Evolutionary conservation across 2,888 invertebrate species (phyloP).

Genomic region (Escarpia spicata): DNA sequence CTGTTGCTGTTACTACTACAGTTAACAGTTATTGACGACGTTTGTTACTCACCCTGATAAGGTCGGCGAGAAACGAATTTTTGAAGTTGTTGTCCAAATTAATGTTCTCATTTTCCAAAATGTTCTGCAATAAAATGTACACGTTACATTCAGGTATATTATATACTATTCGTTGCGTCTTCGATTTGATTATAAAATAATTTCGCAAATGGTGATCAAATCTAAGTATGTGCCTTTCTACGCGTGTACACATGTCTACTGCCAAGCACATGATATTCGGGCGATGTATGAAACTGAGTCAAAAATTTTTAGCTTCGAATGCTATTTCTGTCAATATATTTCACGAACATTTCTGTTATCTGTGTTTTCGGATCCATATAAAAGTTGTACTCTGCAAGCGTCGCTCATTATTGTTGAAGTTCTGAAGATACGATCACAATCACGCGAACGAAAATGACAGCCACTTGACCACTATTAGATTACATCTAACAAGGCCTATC

Average conservation of each 20-base stretch:
- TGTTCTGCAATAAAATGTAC: conserved; percentile 44
- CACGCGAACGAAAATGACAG: not conserved
- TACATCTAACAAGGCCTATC: not conserved
- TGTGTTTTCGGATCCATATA: not conserved
- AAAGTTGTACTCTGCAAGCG: not conserved
- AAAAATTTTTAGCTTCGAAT: not conserved
- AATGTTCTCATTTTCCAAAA: conserved; percentile 56
- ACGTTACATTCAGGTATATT: not conserved
- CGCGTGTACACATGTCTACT: not conserved
- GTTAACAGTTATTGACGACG: not conserved
- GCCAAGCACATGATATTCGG: not conserved
- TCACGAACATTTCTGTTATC: not conserved
- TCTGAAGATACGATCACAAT: not conserved
- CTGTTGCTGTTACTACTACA: not conserved
- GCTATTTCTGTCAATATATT: not conserved
- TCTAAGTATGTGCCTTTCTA: not conserved
- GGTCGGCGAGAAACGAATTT: conserved; percentile 53
- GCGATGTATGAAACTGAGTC: not conserved
- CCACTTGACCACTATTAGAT: not conserved
- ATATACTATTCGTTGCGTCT: not conserved
- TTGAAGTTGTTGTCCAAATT: conserved; percentile 59
- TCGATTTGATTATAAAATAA: not conserved
- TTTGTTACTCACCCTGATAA: conserved; percentile 45
- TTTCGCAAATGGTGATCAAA: not conserved
- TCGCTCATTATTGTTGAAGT: not conserved